Conservation (phyloP, 2,113 vertebrate species). For the Mormoops blainvillei region DNA sequence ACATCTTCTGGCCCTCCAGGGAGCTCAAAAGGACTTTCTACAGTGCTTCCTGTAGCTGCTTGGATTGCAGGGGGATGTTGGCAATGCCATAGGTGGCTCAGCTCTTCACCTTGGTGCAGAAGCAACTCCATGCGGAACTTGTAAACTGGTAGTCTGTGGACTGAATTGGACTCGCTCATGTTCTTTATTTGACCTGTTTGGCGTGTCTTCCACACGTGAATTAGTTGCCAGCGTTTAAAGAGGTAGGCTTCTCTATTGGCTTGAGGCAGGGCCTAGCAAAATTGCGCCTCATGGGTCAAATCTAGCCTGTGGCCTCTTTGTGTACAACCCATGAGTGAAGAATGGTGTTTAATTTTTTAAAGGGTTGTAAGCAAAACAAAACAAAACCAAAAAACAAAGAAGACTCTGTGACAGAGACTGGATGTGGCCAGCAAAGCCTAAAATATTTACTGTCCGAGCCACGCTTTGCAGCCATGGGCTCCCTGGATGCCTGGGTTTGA, state of each 20-base stretch:
- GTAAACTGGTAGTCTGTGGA: background rate
- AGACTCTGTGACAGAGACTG: background rate
- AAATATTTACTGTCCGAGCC: background rate
- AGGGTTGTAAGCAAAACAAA: background rate
- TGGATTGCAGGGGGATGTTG: too few species aligned
- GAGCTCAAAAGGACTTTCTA: background rate
- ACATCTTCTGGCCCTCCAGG: background rate
- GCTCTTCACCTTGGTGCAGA: background rate
- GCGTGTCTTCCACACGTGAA: background rate
- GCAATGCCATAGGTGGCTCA: rapidly evolving
- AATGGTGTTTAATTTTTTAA: background rate
- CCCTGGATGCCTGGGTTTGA: background rate
- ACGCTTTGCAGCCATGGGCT: background rate
- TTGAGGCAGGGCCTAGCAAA: background rate
- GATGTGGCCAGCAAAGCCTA: background rate
- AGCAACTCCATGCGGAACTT: background rate
- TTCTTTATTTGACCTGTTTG: background rate
- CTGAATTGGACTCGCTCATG: rapidly evolving
- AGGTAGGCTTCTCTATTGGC: background rate
- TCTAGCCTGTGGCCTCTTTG: background rate
- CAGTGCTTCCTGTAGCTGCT: background rate
- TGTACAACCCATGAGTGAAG: background rate
- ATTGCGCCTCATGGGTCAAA: background rate
- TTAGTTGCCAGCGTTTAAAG: background rate
- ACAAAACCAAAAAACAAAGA: background rate